A percentile compares a stretch with the other conserved stretches of the same genome.
phyloP scores from a whole-genome alignment of 2,113 vertebrate species.

The Scomber japonicus region DNA sequence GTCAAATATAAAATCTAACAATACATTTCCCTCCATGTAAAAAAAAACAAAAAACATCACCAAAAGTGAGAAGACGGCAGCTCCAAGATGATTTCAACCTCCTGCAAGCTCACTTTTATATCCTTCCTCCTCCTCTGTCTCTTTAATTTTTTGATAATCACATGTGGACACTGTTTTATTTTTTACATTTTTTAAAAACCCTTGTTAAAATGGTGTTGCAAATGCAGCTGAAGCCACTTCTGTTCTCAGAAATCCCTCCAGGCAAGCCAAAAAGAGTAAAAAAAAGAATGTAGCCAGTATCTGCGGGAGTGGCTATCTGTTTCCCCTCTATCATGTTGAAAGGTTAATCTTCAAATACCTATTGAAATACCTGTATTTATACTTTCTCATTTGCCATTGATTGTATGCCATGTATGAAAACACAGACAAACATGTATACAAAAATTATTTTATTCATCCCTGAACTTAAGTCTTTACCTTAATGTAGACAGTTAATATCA shows the following conservation, averaged over 20 bases:
- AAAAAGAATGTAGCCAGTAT: not conserved
- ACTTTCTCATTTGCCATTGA: not conserved
- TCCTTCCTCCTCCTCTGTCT: not conserved
- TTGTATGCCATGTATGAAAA: not conserved
- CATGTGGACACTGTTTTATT: not conserved
- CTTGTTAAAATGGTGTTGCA: slow-evolving; percentile 30
- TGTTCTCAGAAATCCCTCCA: not conserved
- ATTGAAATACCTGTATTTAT: not conserved
- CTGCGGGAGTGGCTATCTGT: not conserved
- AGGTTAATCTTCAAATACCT: not conserved
- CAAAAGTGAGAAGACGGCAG: not conserved
- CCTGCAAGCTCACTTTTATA: slow-evolving; percentile 49
- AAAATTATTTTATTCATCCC: not conserved
- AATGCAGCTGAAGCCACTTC: slow-evolving; percentile 54
- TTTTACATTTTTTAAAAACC: not conserved
- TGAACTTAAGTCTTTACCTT: not conserved
- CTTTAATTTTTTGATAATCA: not conserved
- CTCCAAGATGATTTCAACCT: slow-evolving; percentile 10
- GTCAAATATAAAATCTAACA: not conserved
- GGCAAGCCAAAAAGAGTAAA: not conserved
- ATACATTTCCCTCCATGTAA: slow-evolving; percentile 10
- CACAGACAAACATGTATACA: not conserved
- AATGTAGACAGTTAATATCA: not conserved
- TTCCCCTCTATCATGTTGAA: not conserved
- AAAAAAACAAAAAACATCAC: slow-evolving; percentile 8